Conservation (phyloP, 2,888 invertebrate species). For the Agrochola macilenta region DNA sequence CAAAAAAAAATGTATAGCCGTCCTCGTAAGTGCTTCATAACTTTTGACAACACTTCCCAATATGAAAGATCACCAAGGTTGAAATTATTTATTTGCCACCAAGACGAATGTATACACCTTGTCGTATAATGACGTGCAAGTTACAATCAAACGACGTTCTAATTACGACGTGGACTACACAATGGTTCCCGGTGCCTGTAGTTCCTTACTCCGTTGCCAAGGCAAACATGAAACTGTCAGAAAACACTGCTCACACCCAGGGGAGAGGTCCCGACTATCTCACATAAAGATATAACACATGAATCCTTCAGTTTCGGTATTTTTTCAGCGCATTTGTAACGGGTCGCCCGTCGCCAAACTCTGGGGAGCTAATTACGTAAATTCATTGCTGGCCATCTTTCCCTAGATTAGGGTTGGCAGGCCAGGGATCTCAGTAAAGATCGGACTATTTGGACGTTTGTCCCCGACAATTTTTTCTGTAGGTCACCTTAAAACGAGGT, state of each 20-base stretch:
- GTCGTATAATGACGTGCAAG: too few species aligned
- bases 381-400: constrained; percentile 50
- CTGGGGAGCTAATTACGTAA: constrained; percentile 60
- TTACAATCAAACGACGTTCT: neutral
- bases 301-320: constrained; percentile 39
- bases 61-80: neutral
- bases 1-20: neutral
- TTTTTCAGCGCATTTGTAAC: constrained; percentile 53
- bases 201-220: neutral
- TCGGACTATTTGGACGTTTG: constrained; percentile 3
- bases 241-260: neutral
- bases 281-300: constrained; percentile 42
- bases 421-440: neutral
- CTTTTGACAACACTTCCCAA: neutral
- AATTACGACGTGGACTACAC: neutral
- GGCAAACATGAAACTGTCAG: constrained; percentile 14
- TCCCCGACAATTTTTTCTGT: neutral
- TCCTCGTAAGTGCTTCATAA: neutral
- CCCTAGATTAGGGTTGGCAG: constrained; percentile 40
- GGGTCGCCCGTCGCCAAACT: constrained; percentile 34
- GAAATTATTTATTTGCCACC: neutral
- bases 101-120: neutral
- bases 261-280: constrained; percentile 6
- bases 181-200: too few species aligned
- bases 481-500: neutral